Base-by-base conservation (phyloP, 2,113 vertebrate species). In the Phocoena phocoena region DNA sequence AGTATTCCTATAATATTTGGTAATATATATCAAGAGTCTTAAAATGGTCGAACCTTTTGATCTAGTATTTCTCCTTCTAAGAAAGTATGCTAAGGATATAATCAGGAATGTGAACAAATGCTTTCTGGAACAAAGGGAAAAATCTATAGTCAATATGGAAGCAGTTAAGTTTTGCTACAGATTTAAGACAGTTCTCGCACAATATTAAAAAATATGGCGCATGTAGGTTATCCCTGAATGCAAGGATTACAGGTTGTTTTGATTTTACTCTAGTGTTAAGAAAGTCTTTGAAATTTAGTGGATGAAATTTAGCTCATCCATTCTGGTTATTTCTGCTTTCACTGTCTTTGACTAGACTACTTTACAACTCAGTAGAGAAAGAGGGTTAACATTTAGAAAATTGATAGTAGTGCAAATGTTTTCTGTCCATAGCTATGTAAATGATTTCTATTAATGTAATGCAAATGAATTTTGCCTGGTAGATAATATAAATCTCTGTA, bases 51-150 rank as follows among this genome's bases (percentile, higher is more conserved):
- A 76, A 82, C 73, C 23, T 74, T 92, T 90, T 90, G 67, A 88
- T 83, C 62, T 60, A 85, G 55, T 68, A 74, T 12, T 86, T 92
- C 94, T 62, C 71, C n/a, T 92, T 88, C n/a, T 68, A 73, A 88
- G 74, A 88, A 87, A 96, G 50, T 77, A 81, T 95, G 50, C 28
- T 93, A 92, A 92, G 50, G 26, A 96, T 95, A 92, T 89, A 97
- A 83, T 44, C 41, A 93, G 74, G 92, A 92, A 76, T 80, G 79
- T 76, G 60, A 90, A 50, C 44, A 92, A 86, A 82, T 79, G 62
- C 33, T 80, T 93, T 93, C 83, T 96, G 36, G 28, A 92, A 70
- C 23, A 93, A 95, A 83, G 12, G 33, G 74, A 77, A 90, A 85
- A 82, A 38, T 74, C 50, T 65, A 25, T 74, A 87, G 18, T 95